Base-by-base conservation (phyloP, 2,113 vertebrate genomes). In the Thamnaconus septentrionalis region DNA sequence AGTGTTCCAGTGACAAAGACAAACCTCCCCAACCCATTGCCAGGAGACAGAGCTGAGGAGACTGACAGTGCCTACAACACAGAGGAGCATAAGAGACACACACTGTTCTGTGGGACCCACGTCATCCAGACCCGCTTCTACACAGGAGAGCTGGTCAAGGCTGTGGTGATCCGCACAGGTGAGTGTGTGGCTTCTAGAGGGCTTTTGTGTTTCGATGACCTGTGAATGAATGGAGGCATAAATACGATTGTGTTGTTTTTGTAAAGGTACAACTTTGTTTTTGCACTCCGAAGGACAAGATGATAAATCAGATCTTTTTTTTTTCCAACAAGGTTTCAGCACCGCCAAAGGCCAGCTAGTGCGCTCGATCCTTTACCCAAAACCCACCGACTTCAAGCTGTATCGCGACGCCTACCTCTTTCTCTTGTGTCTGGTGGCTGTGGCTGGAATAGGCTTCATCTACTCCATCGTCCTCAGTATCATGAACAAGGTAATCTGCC, bases 1-100 rank as follows among this genome's bases (percentile, higher is more conserved):
- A 99, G 97, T 55, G 95, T 99, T 88, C 97, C 97, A 4, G 96
- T 99, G 69, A 99, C 97, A 61, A 99, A 99, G 90, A 98, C 95
- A 56, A 96, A 94, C 84, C 93, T 99, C 75, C 97, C 97, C 55
- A 94, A 95, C 81, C 95, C 94, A 41, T 64, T 78, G 0, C 85
- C 89, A 55, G 93, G 87, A 54, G 85, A 91, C 0, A 93, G 85
- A 70, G 89, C 78, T 6, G 93, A 87, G 54, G 92, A 87, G 60
- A 88, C 81, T 53, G 85, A 88, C 41, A 85, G 85, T 73, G 78
- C 88, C 47, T 98, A 96, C 80, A 93, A 81, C 69, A 92, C 92
- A 3, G 96, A 98, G 49, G 93, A 85, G 59, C 94, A 98, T 62
- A 95, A 94, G 69, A 91, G 97, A 56, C 96, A 99, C 81, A 98